Base-by-base conservation (phyloP, 1,140 invertebrate species). In the Danaus plexippus region DNA sequence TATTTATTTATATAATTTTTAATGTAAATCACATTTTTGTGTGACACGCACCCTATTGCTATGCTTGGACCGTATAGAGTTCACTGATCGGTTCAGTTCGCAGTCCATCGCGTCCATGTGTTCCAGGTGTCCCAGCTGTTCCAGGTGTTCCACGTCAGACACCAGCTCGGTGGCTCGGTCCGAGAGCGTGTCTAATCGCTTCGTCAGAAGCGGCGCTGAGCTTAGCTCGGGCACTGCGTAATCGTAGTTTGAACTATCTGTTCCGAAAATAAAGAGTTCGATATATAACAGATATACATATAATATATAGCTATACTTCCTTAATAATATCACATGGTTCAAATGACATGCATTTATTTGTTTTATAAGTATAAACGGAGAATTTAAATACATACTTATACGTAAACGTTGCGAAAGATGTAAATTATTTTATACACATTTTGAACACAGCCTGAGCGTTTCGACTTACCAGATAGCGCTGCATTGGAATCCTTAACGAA, bases 201-300 rank as follows among this genome's bases (percentile, higher is more conserved):
- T 78, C 0, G 69, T 89, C 59, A 93, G 82, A 51, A 93, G 82
- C 60, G 92, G 91, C 52, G 92, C 89, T 9, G 90, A 92, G 58
- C 91, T 91, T 59, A 92, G 87, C 85, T 94, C 92, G 12, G 93
- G 93, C 63, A 94, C 91, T 60, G 92, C 92, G 86, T 94, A 94
- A 79, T 94, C 92, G 82, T 94, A 93, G 62, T 82, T 87, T 2
- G 84, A 87, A 51, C 79, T 83, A 55, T 87, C 84, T 87, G 77
- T 57, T 53, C 32, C 22, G 11, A 44, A 1, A 11, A 11, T 44
- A 11, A 11, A 44, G 43, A 44, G 1, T 15, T 15, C 15, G 3
- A 1, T 1, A 15, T 15, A 1, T 15, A 15, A 15, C 1, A 15
- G 15, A 15, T 15, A 15, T 15, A 15, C 15, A 15, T 15, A 15